Percentiles rank a stretch among this genome's conserved stretches.
Conservation (phyloP, 2,113 vertebrate genomes). For the Lampris megalopsis region DNA sequence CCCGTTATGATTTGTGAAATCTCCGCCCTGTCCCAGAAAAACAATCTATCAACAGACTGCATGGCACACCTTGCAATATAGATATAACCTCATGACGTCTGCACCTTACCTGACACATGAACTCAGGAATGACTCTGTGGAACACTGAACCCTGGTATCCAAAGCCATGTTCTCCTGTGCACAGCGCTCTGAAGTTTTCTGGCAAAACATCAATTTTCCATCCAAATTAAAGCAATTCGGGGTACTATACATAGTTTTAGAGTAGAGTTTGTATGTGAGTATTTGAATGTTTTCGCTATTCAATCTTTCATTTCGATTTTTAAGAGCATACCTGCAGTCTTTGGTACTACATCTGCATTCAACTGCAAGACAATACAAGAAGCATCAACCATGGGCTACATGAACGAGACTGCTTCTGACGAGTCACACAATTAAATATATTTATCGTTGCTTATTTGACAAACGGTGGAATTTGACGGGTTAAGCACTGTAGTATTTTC, state of each 20-base stretch:
- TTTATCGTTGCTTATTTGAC: not conserved
- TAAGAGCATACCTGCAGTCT: conserved; percentile 88
- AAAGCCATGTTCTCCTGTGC: conserved; percentile 93
- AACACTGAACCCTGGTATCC: conserved; percentile 95
- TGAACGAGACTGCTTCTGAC: not conserved
- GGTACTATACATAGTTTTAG: no score
- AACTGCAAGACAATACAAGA: conserved; percentile 79
- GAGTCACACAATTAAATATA: not conserved
- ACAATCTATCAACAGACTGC: not conserved
- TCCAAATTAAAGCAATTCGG: not conserved
- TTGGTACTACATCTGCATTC: conserved; percentile 91
- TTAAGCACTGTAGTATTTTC: not conserved
- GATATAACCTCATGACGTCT: not conserved
- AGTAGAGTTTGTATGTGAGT: no score
- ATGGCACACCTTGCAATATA: not conserved
- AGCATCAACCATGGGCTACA: not conserved
- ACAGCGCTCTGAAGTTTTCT: conserved; percentile 95
- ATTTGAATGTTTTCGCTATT: no score
- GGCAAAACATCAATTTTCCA: conserved; percentile 9
- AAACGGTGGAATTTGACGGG: not conserved
- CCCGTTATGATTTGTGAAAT: conserved; percentile 94
- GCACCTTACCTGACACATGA: conserved; percentile 94
- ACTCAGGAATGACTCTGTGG: conserved; percentile 92
- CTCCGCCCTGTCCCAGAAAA: conserved; percentile 86
- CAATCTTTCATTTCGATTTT: no score